These are phyloP conservation scores for Geopemphigus sp. DNA, from an alignment of 1,140 invertebrate genomes.

Conservation along the genomic window DNA sequence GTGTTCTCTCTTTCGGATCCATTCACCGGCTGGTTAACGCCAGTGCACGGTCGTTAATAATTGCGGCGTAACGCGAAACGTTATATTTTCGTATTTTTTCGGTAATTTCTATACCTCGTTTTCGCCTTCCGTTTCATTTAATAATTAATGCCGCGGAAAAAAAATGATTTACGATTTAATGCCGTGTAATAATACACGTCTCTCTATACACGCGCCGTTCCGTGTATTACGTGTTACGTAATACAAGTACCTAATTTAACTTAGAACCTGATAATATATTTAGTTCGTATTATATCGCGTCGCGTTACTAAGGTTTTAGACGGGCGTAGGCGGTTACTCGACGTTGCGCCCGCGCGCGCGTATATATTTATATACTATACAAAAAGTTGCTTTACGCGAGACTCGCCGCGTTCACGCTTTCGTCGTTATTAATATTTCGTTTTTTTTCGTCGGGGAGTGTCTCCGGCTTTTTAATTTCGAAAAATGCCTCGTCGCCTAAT, in stretches of 20 bases:
- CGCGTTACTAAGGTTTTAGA: not conserved
- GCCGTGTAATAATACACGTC: not conserved
- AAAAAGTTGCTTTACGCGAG: not conserved
- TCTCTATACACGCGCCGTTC: not conserved
- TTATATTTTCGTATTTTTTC: no score
- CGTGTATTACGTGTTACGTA: not conserved
- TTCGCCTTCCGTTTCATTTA: not conserved
- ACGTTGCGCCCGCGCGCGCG: no score
- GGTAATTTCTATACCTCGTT: no score
- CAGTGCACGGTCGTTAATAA: no score
- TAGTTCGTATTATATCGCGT: not conserved
- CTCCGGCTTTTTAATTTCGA: not conserved
- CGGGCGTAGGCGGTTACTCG: no score
- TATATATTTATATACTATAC: no score
- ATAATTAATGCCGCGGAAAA: not conserved
- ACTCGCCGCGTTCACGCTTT: not conserved
- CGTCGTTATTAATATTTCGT: not conserved
- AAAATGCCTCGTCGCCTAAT: not conserved
- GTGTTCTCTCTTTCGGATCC: no score
- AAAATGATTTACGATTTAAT: constrained; percentile 1
- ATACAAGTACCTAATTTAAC: not conserved
- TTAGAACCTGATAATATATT: not conserved
- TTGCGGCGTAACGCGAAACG: no score
- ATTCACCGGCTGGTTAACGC: no score
- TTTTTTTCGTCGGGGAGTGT: not conserved